A percentile compares a stretch with the other conserved stretches of the same genome.
These are phyloP conservation scores for Simalia tracyae DNA, from an alignment of 2,797 vertebrate genomes.

Conservation along the genomic window DNA sequence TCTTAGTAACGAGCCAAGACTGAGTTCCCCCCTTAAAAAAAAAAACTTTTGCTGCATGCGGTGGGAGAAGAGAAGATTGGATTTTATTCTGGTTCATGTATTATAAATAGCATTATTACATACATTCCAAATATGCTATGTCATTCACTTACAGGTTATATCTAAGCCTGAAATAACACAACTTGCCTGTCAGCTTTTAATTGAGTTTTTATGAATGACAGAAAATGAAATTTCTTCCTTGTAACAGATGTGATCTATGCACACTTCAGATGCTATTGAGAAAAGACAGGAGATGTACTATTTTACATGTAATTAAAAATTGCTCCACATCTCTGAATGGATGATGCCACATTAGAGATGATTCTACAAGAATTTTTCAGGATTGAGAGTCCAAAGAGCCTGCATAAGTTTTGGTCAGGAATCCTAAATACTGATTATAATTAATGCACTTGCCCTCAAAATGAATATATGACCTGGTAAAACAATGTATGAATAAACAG, in stretches of 20 bases:
- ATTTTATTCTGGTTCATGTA: constrained; percentile 14
- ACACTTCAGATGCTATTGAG: constrained; percentile 21
- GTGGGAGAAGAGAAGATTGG: background rate
- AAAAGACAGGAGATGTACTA: constrained; percentile 9
- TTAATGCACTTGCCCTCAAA: constrained; percentile 16
- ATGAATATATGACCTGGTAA: background rate
- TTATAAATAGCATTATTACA: constrained; percentile 13
- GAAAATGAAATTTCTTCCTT: constrained; percentile 23
- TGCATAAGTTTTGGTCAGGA: background rate
- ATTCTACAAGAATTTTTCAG: background rate
- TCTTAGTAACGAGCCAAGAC: background rate
- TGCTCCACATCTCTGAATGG: constrained; percentile 22
- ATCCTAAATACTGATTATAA: background rate
- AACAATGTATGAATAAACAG: background rate
- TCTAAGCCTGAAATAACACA: constrained; percentile 7
- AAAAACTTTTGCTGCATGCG: background rate
- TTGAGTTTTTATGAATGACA: constrained; percentile 6
- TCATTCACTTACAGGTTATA: background rate
- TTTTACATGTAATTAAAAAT: constrained; percentile 13
- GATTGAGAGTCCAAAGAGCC: background rate
- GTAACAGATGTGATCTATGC: background rate
- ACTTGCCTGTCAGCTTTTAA: constrained; percentile 6
- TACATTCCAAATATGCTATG: background rate
- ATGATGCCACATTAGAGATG: constrained; percentile 13
- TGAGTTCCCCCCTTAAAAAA: background rate